Evolutionary conservation across 2,888 invertebrate genomes (phyloP), one percentile per base, ranked within the genome.

Genomic region (Pelosia muscerda): DNA sequence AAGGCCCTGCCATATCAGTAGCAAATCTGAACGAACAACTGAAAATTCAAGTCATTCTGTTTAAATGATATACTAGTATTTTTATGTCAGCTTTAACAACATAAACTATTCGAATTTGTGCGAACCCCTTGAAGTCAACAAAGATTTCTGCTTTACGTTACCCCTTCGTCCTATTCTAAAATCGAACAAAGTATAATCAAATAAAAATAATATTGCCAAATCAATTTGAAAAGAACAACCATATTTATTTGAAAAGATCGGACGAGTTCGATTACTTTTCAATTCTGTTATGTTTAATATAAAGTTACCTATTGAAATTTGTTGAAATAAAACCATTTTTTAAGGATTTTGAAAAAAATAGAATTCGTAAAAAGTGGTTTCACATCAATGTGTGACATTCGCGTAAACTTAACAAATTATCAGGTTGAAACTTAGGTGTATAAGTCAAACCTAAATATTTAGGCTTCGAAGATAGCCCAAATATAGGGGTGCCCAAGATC

Each of bases 91-190:
- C 10, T 2, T 10, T 26, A 31, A 31, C 28, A 9, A 49, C n/a
- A 28, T 28, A 57, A 57, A 28, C 9, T 57, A 57, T 56, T 56
- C 22, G 28, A 60, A 23, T 55, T 65, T 60, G 31, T 65, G 23
- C 31, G 23, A 58, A 65, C 58, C 19, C 26, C 60, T 38, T 60
- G 25, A 54, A 13, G 23, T 19, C 8, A n/a, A 31, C 54, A 38
- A 65, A 65, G 34, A 34, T 65, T 28, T 25, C 13, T 59, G 13
- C 34, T 58, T 23, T 22, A 28, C 23, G 10, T 9, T 31, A 65
- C 49, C 23, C 49, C 57, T 49, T 65, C 54, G 65, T 19, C 34
- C 25, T 54, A 34, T 61, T n/a, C 66, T 54, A 28, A 66, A 60
- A 60, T 28, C 59, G 25, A 22, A 55, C 42, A 54, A 54, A 59